Evolutionary conservation across 2,888 invertebrate species (phyloP).

Genomic region (Apodemia zela): DNA sequence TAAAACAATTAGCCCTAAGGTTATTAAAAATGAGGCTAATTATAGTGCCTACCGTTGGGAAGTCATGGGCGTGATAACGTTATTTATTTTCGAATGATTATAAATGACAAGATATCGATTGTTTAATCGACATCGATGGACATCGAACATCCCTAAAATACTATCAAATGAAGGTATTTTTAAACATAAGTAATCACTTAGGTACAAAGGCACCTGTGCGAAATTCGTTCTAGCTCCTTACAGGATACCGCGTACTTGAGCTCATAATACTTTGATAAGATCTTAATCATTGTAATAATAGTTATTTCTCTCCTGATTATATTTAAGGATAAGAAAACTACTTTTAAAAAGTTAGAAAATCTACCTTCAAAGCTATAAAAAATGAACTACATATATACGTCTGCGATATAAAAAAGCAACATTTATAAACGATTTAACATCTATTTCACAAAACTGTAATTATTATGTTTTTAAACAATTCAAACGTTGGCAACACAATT

Average conservation of each 20-base stretch:
- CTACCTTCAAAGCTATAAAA: background rate
- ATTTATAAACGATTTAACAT: background rate
- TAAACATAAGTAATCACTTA: background rate
- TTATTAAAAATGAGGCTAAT: no score
- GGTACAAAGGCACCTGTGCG: no score
- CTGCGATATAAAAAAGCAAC: background rate
- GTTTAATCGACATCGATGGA: no score
- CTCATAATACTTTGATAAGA: background rate
- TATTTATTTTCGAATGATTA: no score
- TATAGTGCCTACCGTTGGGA: no score
- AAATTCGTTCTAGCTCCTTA: background rate
- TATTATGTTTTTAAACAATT: background rate
- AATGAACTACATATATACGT: background rate
- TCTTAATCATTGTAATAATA: background rate
- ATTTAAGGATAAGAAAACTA: background rate
- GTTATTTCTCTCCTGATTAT: background rate
- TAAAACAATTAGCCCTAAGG: no score
- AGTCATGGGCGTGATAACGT: no score
- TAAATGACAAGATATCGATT: no score
- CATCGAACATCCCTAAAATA: no score
- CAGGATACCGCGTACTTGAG: background rate
- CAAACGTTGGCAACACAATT: background rate
- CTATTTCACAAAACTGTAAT: background rate
- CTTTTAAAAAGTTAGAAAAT: background rate
- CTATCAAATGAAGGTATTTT: no score